A percentile compares a stretch with the other conserved stretches of the same genome.
These are phyloP conservation scores for Drosophila varians DNA, from an alignment of 1,140 invertebrate species.

Conservation along the genomic window DNA sequence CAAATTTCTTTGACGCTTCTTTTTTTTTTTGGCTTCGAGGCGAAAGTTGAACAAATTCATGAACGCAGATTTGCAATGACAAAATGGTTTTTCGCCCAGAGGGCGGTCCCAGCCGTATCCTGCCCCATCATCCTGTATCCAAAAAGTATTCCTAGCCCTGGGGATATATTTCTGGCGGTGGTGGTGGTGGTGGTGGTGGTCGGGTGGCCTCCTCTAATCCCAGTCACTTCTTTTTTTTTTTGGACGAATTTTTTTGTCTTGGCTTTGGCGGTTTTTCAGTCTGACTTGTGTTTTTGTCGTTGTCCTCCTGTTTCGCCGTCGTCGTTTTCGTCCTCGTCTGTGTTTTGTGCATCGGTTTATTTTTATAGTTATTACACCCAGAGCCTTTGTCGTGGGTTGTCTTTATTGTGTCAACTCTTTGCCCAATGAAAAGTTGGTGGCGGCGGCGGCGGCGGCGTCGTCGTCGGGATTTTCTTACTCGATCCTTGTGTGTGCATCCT, in stretches of 20 bases:
- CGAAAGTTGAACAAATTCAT: conserved; percentile 20
- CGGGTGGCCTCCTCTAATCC: too few relatives aligned
- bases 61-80: conserved; percentile 50
- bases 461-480: not conserved
- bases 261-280: not conserved
- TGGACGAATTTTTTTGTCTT: not conserved
- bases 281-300: conserved; percentile 3
- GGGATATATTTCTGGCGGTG: not conserved
- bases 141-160: conserved; percentile 6
- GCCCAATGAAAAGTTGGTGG: not conserved
- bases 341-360: conserved; percentile 62
- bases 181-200: too few relatives aligned
- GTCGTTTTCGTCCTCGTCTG: conserved; percentile 1
- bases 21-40: too few relatives aligned
- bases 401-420: conserved; percentile 75
- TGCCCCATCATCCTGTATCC: not conserved
- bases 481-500: conserved; percentile 26
- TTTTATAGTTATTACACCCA: conserved; percentile 76
- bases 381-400: conserved; percentile 62
- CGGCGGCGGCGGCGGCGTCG: too few relatives aligned
- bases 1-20: conserved; percentile 5
- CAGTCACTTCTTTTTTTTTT: not conserved
- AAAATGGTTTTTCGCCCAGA: conserved; percentile 43
- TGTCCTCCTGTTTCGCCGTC: conserved; percentile 1
- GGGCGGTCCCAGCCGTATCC: not conserved